Base-by-base conservation (phyloP, 2,888 invertebrate species). In the Pseudanteris insignis region DNA sequence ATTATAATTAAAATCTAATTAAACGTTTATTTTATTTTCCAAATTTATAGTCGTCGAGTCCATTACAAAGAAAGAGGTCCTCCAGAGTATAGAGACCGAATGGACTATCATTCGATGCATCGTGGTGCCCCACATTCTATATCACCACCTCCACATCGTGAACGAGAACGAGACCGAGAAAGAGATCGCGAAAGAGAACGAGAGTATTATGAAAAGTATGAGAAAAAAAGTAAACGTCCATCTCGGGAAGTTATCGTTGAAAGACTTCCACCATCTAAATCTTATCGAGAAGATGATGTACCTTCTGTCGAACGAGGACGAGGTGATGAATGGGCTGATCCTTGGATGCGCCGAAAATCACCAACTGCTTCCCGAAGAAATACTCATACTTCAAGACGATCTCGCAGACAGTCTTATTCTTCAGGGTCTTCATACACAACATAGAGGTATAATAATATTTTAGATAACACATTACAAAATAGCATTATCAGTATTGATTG, bases 261-360 rank as follows among this genome's bases (percentile, higher is more conserved):
- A 76, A 85, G 90, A 14, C 88, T 86, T 29, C 77, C 79, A 10
- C 73, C 76, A 12, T 74, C 79, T 0, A 81, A 80, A 60, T 67
- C 74, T 0, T 77, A 82, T 77, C 70, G 80, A 25, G 79, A 79
- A 18, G 79, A 79, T 32, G 80, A 80, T 33, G 68, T 71, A 15
- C 73, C 75, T 0, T 70, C 75, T 2, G 63, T 69, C 0, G 78
- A 78, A 46, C 69, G 78, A 7, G 78, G 77, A 44, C 85, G 86
- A 30, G 90, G 87, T 0, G 95, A 96, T 76, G 95, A 95, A 72
- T 96, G 96, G 95, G 91, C 90, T 30, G 96, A 96, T 82, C 96
- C 96, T 0, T 96, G 96, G 96, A 93, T 93, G 89, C 81, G 89
- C 21, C 85, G 86, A 2, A 89, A 88, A 69, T 88, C 88, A 2